phyloP scores from a whole-genome alignment of 2,888 invertebrate species.

The Linnaemya vulpina region DNA sequence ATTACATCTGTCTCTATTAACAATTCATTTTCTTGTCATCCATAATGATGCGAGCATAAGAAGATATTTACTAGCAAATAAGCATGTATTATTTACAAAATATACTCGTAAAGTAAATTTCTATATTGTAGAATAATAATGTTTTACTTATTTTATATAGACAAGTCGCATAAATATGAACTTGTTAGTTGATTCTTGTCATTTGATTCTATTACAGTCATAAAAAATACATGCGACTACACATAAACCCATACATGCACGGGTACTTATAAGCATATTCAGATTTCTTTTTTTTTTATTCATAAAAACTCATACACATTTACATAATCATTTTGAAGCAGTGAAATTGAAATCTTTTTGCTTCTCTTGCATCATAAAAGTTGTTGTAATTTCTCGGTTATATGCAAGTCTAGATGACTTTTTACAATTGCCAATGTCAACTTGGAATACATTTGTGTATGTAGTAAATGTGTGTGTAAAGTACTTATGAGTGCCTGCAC shows the following conservation, averaged over 20 bases:
- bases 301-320: neutral
- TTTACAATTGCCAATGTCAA: slow-evolving; percentile 52
- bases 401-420: slow-evolving; percentile 22
- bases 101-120: neutral
- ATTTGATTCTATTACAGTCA: slow-evolving; percentile 34
- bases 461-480: neutral
- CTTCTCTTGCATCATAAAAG: slow-evolving; percentile 34
- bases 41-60: slow-evolving; percentile 21
- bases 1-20: slow-evolving; percentile 26
- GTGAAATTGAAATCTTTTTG: slow-evolving; percentile 5
- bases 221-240: slow-evolving; percentile 3
- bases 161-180: slow-evolving; percentile 34
- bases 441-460: neutral
- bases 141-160: slow-evolving; percentile 35
- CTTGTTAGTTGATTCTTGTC: slow-evolving; percentile 46
- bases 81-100: slow-evolving; percentile 25
- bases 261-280: neutral
- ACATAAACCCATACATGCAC: neutral
- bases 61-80: slow-evolving; percentile 34
- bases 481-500: neutral
- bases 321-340: neutral
- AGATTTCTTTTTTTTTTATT: slow-evolving; percentile 7
- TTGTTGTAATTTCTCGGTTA: slow-evolving; percentile 35
- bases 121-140: slow-evolving; percentile 23
- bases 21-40: slow-evolving; percentile 52